A percentile compares a stretch with the other conserved stretches of the same genome.
Evolutionary conservation across 2,113 vertebrate genomes (phyloP).

Genomic region (Amphiprion percula): DNA sequence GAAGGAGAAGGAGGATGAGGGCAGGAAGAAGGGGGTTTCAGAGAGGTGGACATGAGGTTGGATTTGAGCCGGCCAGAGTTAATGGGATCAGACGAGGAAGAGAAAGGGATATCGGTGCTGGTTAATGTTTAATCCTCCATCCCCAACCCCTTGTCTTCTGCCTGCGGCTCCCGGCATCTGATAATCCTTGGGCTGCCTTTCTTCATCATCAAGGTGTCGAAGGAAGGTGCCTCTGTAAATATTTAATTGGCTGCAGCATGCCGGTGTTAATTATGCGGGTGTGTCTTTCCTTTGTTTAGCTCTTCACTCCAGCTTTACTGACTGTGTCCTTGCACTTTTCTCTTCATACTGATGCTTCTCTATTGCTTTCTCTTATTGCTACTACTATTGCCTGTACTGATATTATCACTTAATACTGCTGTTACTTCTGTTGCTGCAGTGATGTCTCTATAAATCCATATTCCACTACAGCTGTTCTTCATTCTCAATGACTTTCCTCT

Average conservation of each 20-base stretch:
- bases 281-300: conserved; percentile 60
- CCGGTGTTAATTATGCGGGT: conserved; percentile 82
- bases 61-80: conserved; percentile 73
- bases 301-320: conserved; percentile 14
- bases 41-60: conserved; percentile 55
- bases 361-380: neutral
- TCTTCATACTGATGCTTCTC: neutral
- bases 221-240: conserved; percentile 84
- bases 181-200: conserved; percentile 79
- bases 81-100: conserved; percentile 81
- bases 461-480: conserved; percentile 16
- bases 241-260: conserved; percentile 86
- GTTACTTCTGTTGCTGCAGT: neutral
- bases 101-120: conserved; percentile 74
- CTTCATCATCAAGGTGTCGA: conserved; percentile 81
- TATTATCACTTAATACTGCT: neutral
- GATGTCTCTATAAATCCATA: conserved; percentile 23
- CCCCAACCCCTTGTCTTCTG: conserved; percentile 66
- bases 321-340: conserved; percentile 12
- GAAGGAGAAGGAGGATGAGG: conserved; percentile 4
- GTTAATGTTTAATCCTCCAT: conserved; percentile 83
- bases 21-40: conserved; percentile 29
- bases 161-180: conserved; percentile 73
- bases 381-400: neutral
- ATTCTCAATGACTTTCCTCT: conserved; percentile 25